Conservation (phyloP, 2,113 vertebrate genomes). For the Triplophysa tibetana region DNA sequence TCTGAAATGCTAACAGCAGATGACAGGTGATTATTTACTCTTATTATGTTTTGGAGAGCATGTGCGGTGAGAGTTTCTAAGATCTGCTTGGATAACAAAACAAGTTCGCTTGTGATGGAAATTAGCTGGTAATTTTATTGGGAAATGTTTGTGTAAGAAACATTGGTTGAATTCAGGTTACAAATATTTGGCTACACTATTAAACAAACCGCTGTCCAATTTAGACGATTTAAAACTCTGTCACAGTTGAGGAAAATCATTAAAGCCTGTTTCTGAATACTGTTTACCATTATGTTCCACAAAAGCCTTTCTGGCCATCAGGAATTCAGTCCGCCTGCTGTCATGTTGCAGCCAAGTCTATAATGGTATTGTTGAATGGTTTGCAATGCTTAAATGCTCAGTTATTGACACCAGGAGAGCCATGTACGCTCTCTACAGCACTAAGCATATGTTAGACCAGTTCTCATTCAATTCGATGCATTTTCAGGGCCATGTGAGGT, state of each 20-base stretch:
- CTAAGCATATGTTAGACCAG: conserved; percentile 6
- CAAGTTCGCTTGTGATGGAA: too few species aligned
- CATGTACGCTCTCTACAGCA: background rate
- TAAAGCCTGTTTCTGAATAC: background rate
- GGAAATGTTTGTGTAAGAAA: too few species aligned
- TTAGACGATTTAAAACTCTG: background rate
- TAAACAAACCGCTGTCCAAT: background rate
- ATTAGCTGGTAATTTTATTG: too few species aligned
- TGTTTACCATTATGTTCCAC: background rate
- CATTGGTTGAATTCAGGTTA: too few species aligned
- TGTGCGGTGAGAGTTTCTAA: too few species aligned
- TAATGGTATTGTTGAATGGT: conserved; percentile 57
- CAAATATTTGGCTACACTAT: background rate
- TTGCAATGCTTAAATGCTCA: conserved; percentile 49
- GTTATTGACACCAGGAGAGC: conserved; percentile 45
- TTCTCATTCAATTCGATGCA: background rate
- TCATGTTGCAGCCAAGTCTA: conserved; percentile 60
- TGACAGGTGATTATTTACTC: too few species aligned
- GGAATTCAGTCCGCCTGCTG: conserved; percentile 49
- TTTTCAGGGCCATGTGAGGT: conserved; percentile 2
- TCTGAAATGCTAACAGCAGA: too few species aligned
- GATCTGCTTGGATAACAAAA: too few species aligned
- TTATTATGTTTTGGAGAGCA: too few species aligned
- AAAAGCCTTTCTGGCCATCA: background rate
- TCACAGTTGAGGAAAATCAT: background rate